Base-by-base conservation (phyloP, 2,113 vertebrate genomes). In the Syngnathus typhle region DNA sequence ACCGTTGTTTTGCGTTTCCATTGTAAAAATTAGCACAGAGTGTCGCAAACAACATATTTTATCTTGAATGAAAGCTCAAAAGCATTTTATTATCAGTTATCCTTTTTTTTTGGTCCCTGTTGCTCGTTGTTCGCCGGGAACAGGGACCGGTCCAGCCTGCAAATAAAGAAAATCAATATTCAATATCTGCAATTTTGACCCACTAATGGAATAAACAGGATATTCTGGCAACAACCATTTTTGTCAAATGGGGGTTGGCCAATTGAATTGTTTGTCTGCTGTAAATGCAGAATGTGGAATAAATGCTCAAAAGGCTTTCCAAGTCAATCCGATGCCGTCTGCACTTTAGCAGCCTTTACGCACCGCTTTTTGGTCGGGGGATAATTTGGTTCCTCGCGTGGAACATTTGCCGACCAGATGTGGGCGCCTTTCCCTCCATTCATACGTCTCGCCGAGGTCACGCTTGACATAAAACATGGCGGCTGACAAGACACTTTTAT, bases 381-480 rank as follows among this genome's bases (percentile, higher is more conserved):
- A 80, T 84, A 65, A 82, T 82, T 77, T 18, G n/a, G 44, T 83
- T 70, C 70, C 70, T 59, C 73, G 65, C 73, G 19, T 72, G 64
- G 67, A 81, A 86, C 87, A 89, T 88, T 88, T 90, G 86, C 54
- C 23, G 65, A 79, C 75, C 88, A 91, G 88, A 91, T 91, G 89
- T 88, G 47, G 60, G 43, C 58, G 49, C 70, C 79, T 77, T 74
- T 54, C 54, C 27, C 68, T 71, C 52, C 44, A 64, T 39, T 8
- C 37, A 54, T 63, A 41, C 69, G 65, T 82, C 69, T 81, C 79
- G 73, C 67, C 73, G 76, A 75, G 76, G 74, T 83, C 84, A 65
- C 54, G 56, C 70, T 73, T 62, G 70, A 77, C 56, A 75, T 43
- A 73, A 78, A 79, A 80, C 69, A 77, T 0, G 61, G 18, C 59